A percentile compares a stretch with the other conserved stretches of the same genome.
These are phyloP conservation scores for Cervus canadensis DNA, from an alignment of 2,113 vertebrate genomes.

Conservation along the genomic window DNA sequence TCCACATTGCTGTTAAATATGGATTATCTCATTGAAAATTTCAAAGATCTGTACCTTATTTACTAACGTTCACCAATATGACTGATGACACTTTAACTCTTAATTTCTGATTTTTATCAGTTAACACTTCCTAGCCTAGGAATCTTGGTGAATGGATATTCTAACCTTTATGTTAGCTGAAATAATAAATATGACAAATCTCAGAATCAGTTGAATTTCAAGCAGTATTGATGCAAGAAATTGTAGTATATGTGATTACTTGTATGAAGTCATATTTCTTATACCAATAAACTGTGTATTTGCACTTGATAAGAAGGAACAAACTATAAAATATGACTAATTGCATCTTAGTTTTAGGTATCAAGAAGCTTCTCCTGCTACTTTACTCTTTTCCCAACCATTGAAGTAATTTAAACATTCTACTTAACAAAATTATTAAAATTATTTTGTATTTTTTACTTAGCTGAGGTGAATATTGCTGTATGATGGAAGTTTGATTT, in stretches of 20 bases:
- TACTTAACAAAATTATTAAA: slow-evolving; percentile 3
- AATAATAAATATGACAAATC: background rate
- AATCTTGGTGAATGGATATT: background rate
- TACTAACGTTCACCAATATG: background rate
- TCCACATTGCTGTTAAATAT: background rate
- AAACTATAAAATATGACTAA: background rate
- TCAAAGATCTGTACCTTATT: background rate
- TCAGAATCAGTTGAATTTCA: background rate
- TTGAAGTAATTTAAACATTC: background rate
- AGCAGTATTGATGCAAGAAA: background rate
- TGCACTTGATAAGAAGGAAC: background rate
- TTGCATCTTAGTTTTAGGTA: background rate
- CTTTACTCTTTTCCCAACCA: background rate
- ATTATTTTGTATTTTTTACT: background rate
- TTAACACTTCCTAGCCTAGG: background rate
- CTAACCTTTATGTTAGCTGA: background rate
- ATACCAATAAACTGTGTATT: background rate
- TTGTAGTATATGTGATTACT: background rate
- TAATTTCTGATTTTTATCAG: background rate
- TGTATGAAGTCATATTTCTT: background rate
- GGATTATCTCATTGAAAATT: background rate
- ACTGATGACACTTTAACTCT: background rate
- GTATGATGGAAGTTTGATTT: background rate
- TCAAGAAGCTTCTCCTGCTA: background rate
- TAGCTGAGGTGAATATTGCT: background rate